Evolutionary conservation across 2,113 vertebrate species (phyloP), one percentile per base, ranked within the genome.

Genomic region (Nansenia antarctica): DNA sequence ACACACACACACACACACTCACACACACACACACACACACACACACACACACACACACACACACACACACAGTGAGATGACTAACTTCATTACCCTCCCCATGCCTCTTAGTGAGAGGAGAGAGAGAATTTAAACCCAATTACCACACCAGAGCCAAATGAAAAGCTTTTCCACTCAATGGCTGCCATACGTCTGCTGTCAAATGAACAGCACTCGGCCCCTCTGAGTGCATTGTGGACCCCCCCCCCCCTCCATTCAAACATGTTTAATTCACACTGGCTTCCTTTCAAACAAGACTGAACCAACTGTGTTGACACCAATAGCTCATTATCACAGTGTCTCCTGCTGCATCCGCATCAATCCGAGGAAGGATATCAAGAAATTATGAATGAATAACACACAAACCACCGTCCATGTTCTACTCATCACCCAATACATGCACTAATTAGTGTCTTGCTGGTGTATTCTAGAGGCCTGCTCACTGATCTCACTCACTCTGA

Each of bases 91-190:
- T 91, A 90, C 65, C 69, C 76, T 82, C 72, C 80, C 81, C 81
- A 87, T 89, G 86, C 84, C 85, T 90, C 88, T 88, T 80, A 85
- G 86, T 70, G 78, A 85, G 82, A 67, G 69, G 81, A 80, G 80
- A 73, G 81, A 80, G 80, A 73, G 80, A 84, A 88, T 86, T 87
- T 84, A 89, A 91, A 90, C 86, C 85, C 85, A 90, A 90, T 91
- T 90, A 89, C 88, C 79, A 86, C 84, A 85, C 86, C 82, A 86
- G 84, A 79, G 80, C 65, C 85, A 90, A 91, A 90, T 91, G 83
- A 91, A 91, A 90, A 90, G 89, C 85, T 87, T 90, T 87, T 82
- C 79, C 87, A 86, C 85, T 85, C 84, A 85, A 83, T 88, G 79
- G 82, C 77, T 73, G 82, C 83, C 77, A 85, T 88, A 86, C 79